Evolutionary conservation across 2,113 vertebrate genomes (phyloP), one percentile per base, ranked within the genome.

Genomic region (Planiliza haematocheilus): DNA sequence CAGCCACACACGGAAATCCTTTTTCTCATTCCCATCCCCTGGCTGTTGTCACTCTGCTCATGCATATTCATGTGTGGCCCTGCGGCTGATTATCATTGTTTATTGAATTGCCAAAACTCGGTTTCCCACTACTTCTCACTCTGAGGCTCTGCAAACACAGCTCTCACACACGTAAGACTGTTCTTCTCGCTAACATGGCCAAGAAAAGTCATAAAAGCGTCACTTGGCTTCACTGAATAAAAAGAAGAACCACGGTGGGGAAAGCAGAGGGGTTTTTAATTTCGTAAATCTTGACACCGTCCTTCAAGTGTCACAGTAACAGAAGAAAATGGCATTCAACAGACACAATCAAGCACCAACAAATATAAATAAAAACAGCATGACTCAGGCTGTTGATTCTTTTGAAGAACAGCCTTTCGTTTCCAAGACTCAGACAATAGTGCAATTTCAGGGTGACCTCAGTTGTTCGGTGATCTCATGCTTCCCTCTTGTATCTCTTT

Each of bases 1-100:
- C 10, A 7, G 63, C 42, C 8, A 49, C 11, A 58, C 41, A 55
- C n/a, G 52, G 17, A 42, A 8, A 51, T 12, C 45, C 6, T 20
- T 24, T 11, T 58, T 21, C n/a, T 37, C 56, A 14, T n/a, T 42
- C 14, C 17, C 50, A 38, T 52, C 30, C 46, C 14, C 16, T 64
- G 48, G 62, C 60, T 74, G 56, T 48, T 74, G 70, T 78, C 78
- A 58, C 58, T 48, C 36, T 13, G 34, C 39, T 70, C 76, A 73
- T 77, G 63, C 17, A 79, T 86, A 83, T 86, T 83, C 58, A 83
- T 80, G 38, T 39, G 1, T 20, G 60, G 30, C 56, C 68, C 76
- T 43, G 58, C 1, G 8, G 75, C 67, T 60, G 58, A 72, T 65
- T 53, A 60, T 65, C 53, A 20, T 14, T 70, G 64, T 86, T 74